A percentile compares a stretch with the other conserved stretches of the same genome.
phyloP scores from a whole-genome alignment of 1,140 invertebrate species.

The Drosophila santomea region DNA sequence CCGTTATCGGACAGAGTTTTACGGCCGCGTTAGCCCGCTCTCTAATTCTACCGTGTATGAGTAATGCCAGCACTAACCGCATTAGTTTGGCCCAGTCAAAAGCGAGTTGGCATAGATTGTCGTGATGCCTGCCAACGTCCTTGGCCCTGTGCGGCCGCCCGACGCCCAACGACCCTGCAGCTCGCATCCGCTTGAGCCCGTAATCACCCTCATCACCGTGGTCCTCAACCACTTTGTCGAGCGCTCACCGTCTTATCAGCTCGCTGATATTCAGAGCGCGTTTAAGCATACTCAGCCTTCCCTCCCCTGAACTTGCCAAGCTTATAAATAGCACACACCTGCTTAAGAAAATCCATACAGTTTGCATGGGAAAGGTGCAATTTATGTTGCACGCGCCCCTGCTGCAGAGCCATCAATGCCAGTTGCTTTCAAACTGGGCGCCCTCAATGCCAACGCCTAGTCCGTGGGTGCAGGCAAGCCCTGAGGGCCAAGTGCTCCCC shows the following conservation, averaged over 20 bases:
- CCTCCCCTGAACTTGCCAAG: not conserved
- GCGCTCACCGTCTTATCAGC: slow-evolving; percentile 45
- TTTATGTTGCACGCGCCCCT: slow-evolving; percentile 49
- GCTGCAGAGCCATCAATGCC: not conserved
- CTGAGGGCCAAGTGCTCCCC: slow-evolving; percentile 4
- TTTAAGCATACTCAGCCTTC: slow-evolving; percentile 1
- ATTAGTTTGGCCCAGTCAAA: slow-evolving; percentile 35
- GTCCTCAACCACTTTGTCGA: slow-evolving; percentile 38
- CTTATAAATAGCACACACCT: slow-evolving; percentile 46
- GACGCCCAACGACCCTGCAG: slow-evolving; percentile 18
- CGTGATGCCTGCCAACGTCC: slow-evolving; percentile 41
- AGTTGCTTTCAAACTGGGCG: slow-evolving; percentile 19
- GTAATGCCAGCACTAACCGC: slow-evolving; percentile 31
- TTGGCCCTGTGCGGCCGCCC: slow-evolving; percentile 40
- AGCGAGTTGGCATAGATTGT: slow-evolving; percentile 21
- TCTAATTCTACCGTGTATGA: slow-evolving; percentile 11
- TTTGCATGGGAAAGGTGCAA: slow-evolving; percentile 32
- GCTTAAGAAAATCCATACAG: slow-evolving; percentile 49
- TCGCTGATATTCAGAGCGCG: slow-evolving; percentile 15
- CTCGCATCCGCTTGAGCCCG: slow-evolving; percentile 19
- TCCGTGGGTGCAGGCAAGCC: not conserved
- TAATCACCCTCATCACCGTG: slow-evolving; percentile 34
- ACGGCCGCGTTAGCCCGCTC: not conserved
- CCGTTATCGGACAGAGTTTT: slow-evolving; percentile 49
- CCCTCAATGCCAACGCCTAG: not conserved